Base-by-base conservation (phyloP, 2,113 vertebrate species). In the Ciconia maguari region DNA sequence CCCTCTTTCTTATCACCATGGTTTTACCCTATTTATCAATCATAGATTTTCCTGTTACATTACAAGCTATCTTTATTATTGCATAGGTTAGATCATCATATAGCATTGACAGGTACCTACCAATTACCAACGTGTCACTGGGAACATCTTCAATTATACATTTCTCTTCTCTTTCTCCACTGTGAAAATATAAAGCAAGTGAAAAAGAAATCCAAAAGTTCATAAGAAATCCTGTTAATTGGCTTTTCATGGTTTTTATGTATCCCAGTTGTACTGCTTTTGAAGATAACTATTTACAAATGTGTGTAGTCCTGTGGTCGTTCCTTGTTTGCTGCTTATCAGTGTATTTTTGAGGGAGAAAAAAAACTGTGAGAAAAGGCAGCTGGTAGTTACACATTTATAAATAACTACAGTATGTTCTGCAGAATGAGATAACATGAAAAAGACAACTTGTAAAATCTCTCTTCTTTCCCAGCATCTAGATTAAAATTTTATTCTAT, bases 91-190 rank as follows among this genome's bases (percentile, higher is more conserved):
- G 54, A 80, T 78, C 36, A 51, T 38, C 27, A 5, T 13, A 32
- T 27, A 61, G 6, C 24, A 27, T 48, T 71, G 32, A 64, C 5
- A 34, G 10, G n/a, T 38, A 97, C 99, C 97, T 96, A 99, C 99
- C 99, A 68, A 98, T 98, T 61, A 99, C 97, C 95, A 99, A 76
- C 0, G 97, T 99, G 96, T 99, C 99, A 0, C 97, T 97, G 36
- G 99, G 99, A 96, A 99, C 76, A 16, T 99, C 99, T 95, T 99
- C 98, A 6, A 99, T 99, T 77, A 99, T 98, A 87, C 99, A 99
- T 96, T 98, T 99, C 94, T 99, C 98, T 95, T 99, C 98, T 97
- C 97, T 97, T 91, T 99, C 99, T n/a, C 97, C 99, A 4, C 94
- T 93, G n/a, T 99, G 98, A 97, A 99, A 99, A 96, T 98, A 99